Conservation (phyloP, 2,113 vertebrate genomes). For the Lathamus discolor region DNA sequence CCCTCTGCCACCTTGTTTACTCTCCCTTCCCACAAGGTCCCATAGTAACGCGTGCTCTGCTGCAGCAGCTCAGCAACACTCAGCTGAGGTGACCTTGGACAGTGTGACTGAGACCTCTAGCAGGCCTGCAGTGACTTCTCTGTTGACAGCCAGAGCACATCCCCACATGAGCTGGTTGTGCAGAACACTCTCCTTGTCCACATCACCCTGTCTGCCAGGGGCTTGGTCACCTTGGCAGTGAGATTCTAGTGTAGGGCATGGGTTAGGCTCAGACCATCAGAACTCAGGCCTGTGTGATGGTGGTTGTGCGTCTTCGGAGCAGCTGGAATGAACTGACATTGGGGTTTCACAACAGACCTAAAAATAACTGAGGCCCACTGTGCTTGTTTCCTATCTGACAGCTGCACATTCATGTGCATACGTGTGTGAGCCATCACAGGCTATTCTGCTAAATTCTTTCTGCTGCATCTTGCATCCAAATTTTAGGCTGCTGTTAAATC, state of each 20-base stretch:
- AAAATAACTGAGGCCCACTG: neutral
- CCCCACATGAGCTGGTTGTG: neutral
- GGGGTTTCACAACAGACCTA: conserved; percentile 19
- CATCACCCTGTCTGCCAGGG: neutral
- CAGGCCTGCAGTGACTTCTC: neutral
- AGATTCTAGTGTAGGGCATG: neutral
- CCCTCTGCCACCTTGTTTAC: neutral
- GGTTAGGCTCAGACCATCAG: neutral
- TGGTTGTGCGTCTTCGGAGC: neutral
- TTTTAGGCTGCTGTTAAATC: neutral
- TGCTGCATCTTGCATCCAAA: neutral
- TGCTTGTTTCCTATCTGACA: neutral
- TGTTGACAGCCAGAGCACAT: neutral
- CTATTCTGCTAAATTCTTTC: neutral
- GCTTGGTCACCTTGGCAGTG: neutral
- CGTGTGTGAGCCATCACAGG: neutral
- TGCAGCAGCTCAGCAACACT: neutral
- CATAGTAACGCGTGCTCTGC: neutral
- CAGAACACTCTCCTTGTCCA: neutral
- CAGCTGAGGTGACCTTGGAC: neutral
- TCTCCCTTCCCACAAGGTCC: neutral
- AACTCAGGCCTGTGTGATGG: neutral
- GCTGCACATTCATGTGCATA: neutral
- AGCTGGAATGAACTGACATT: neutral
- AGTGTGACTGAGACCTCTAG: neutral